Conservation (phyloP, 2,888 invertebrate genomes). For the Anagyrus pseudococci region DNA sequence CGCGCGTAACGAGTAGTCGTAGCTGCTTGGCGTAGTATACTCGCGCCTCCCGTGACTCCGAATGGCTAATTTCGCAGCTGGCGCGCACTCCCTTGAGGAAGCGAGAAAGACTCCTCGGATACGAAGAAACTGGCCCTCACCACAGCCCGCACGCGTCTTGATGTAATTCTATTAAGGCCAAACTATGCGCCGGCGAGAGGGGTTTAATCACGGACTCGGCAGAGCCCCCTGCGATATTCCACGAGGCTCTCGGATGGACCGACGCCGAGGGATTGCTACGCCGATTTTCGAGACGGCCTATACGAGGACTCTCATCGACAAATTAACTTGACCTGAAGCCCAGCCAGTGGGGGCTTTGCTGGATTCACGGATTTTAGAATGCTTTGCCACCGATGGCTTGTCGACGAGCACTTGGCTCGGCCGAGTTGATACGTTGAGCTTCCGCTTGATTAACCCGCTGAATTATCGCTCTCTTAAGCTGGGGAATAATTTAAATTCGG, state of each 20-base stretch:
- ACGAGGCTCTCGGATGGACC: too few species aligned
- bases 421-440: neutral
- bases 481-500: neutral
- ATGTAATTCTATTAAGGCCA: slow-evolving; percentile 62
- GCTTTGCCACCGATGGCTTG: neutral
- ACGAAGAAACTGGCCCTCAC: slow-evolving; percentile 19
- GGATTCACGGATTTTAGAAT: neutral
- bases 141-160: slow-evolving; percentile 50
- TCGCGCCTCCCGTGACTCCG: slow-evolving; percentile 56
- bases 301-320: slow-evolving; percentile 44
- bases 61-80: slow-evolving; percentile 59
- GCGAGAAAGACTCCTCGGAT: neutral
- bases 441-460: slow-evolving; percentile 3
- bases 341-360: neutral
- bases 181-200: slow-evolving; percentile 59
- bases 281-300: neutral
- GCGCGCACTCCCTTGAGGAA: slow-evolving; percentile 22
- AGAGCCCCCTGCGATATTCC: slow-evolving; percentile 57
- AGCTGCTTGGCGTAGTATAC: too few species aligned
- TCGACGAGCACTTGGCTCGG: neutral
- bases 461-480: slow-evolving; percentile 12
- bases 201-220: slow-evolving; percentile 60
- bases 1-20: slow-evolving; percentile 44
- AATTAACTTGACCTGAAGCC: slow-evolving; percentile 53
- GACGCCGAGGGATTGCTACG: neutral